Evolutionary conservation across 2,113 vertebrate genomes (phyloP).

Genomic region (Pseudonaja textilis): DNA sequence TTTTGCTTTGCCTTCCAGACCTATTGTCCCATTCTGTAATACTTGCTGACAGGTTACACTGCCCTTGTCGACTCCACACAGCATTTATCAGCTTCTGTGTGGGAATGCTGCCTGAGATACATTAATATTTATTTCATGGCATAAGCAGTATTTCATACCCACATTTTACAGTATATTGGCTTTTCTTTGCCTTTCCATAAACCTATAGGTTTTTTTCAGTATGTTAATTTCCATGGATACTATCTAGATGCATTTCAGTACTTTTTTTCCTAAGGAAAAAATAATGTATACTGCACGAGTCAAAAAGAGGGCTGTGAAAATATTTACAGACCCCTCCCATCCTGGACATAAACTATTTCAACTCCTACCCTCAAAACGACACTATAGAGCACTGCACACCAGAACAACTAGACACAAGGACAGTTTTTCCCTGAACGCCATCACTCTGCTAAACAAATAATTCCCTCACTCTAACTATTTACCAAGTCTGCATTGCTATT

Average conservation of each 20-base stretch:
- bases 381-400: too few species aligned
- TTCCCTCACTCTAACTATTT: too few species aligned
- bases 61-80: background rate
- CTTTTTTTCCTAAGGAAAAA: background rate
- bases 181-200: slow-evolving; percentile 3
- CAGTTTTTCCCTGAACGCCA: too few species aligned
- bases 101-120: slow-evolving; percentile 3
- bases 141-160: background rate
- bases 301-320: too few species aligned
- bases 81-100: background rate
- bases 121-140: slow-evolving; percentile 15
- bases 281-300: background rate
- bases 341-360: too few species aligned
- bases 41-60: slow-evolving; percentile 2
- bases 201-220: background rate
- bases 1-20: background rate
- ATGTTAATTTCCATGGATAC: background rate
- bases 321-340: too few species aligned
- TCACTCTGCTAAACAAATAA: too few species aligned
- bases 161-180: background rate
- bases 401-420: too few species aligned
- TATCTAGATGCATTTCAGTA: slow-evolving; percentile 7
- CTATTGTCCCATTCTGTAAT: background rate
- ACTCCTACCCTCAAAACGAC: too few species aligned
- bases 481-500: too few species aligned